Evolutionary conservation across 2,888 invertebrate genomes (phyloP), one percentile per base, ranked within the genome.

Genomic region (Macrophya annulata): DNA sequence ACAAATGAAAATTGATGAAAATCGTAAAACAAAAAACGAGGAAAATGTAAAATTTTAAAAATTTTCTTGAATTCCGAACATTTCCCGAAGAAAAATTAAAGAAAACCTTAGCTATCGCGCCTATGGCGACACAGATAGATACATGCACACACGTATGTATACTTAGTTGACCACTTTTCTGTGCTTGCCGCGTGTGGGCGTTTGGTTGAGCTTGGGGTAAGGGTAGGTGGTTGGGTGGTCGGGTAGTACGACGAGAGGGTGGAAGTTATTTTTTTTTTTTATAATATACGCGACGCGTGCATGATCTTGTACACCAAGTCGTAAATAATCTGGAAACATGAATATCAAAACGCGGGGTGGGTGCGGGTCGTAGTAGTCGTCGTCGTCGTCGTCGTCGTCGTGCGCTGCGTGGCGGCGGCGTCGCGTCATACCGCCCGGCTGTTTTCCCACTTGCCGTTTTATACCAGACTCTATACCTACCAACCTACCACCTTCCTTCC

Each of bases 281-380:
- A 87, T 90, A 90, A 89, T 89, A 87, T 91, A 91, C 90, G 89
- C 87, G 90, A 90, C 90, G 90, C 91, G 90, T 92, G 91, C 89
- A 90, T 87, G 88, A 87, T 88, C 89, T 90, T 90, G 90, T 91
- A 90, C 89, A 88, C 85, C 85, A 83, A 87, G 89, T 89, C 91
- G 89, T 91, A 92, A 92, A 92, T 92, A 91, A 91, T 90, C 88
- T 88, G 86, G 88, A 88, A 90, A 91, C 91, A 90, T 90, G 90
- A 91, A 91, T 91, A 91, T 91, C 90, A 89, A 89, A 86, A 89
- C 88, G 71, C 62, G 87, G 68, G 83, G 83, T 51, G 68, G 83
- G 83, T 51, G 81, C 45, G 68, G 37, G 76, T 76, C 74, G 84
- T 43, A 21, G 76, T 76, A 59, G 84, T 43, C 74, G 84, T 55